Base-by-base conservation (phyloP, 1,140 invertebrate species). In the Pygmarrhopalites habei region DNA sequence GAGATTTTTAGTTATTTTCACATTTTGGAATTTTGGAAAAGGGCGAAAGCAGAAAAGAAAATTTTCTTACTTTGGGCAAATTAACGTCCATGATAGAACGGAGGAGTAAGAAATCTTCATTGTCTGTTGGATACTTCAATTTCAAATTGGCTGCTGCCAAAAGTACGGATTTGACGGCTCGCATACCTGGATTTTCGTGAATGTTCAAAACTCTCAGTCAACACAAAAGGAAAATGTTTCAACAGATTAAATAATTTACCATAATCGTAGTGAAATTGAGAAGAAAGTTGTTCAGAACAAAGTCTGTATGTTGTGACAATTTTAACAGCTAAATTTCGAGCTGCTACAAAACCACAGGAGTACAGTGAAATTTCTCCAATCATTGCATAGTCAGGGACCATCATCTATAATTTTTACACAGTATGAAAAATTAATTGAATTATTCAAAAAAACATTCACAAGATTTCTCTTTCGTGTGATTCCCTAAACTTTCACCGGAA, bases 381-480 rank as follows among this genome's bases (percentile, higher is more conserved):
- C 78, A 94, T 83, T 0, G 87, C 86, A 74, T 93, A 94, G 74
- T 95, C 89, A 0, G 92, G 92, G 15, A 94, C 90, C 90, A 95
- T 94, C 92, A 95, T 95, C n/a, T n/a, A n/a, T n/a, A n/a, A n/a
- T n/a, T n/a, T n/a, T n/a, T n/a, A n/a, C n/a, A n/a, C n/a, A n/a
- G n/a, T n/a, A n/a, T n/a, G n/a, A n/a, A n/a, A n/a, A n/a, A n/a
- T n/a, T n/a, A n/a, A n/a, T n/a, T n/a, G n/a, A n/a, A n/a, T n/a
- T n/a, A n/a, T 26, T 49, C 5, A 49, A 15, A 17, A 49, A 49
- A 49, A 15, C 7, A 46, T 46, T 90, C 90, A 95, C 94, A 91
- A 96, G 95, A n/a, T n/a, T n/a, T n/a, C n/a, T n/a, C n/a, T n/a
- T n/a, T n/a, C n/a, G n/a, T n/a, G n/a, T n/a, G n/a, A n/a, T n/a